Base-by-base conservation (phyloP, 2,113 vertebrate species). In the Pomatorhinus ruficollis region DNA sequence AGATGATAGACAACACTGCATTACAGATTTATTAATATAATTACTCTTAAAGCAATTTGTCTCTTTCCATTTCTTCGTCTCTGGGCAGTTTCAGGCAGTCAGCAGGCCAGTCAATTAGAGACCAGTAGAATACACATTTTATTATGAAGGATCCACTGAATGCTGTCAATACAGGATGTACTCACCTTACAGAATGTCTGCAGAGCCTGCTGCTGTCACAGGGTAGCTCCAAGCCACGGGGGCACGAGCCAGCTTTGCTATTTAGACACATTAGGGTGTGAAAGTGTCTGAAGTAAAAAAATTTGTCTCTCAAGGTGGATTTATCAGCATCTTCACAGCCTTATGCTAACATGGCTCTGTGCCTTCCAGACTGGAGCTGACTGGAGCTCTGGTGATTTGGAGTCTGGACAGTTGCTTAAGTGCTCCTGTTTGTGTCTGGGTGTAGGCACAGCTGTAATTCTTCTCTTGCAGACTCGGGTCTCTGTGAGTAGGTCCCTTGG, bases 41-140 rank as follows among this genome's bases (percentile, higher is more conserved):
- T 94, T 94, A 71, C 52, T 85, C 56, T 78, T 88, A 31, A 96
- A 76, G 37, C 54, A 81, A 87, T 86, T 95, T 89, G 60, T 86
- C 47, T 49, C 64, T 20, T 90, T 88, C 87, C 44, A 89, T 90
- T 95, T 89, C 75, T 83, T 83, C 5, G 2, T 92, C 68, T 74
- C 59, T 24, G 68, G 79, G 79, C 78, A 78, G 31, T 92, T 94
- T 71, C 68, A 93, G 83, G 27, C 54, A 78, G 64, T 78, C 75
- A 93, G 71, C 60, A 96, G 71, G 17, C 52, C 64, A 59, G 76
- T 56, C 88, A 70, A n/a, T 86, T 69, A 88, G 64, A 75, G 44
- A 64, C 47, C 44, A 92, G 68, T 59, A 63, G 72, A 92, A 90
- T 33, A 45, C 40, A 37, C 17, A 8, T 63, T 88, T 90, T 90